Base-by-base conservation (phyloP, 2,888 invertebrate species). In the Caprella mutica region DNA sequence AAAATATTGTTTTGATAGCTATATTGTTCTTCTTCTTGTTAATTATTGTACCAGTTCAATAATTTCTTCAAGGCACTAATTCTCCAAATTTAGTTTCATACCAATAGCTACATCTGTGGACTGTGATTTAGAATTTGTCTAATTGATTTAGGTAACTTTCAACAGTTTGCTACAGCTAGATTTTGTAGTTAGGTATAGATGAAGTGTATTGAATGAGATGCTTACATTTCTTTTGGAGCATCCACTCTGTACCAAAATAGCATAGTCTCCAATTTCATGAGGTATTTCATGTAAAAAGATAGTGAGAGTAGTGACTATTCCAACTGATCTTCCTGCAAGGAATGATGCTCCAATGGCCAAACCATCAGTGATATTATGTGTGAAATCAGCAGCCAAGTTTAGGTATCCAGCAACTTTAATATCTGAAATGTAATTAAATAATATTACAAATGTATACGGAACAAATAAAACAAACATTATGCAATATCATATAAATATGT, bases 201-300 rank as follows among this genome's bases (percentile, higher is more conserved):
- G 8, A 33, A 33, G 33, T 8, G 14, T 9, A 14, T 12, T 9
- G 33, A 33, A 9, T 8, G 30, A 21, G 2, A 40, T 40, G 8
- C 33, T 33, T 69, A 81, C 82, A 77, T 93, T 93, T 70, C 78
- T 83, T 67, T 88, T 82, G 8, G 86, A 85, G 71, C 93, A 96
- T 24, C 98, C 98, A 46, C 96, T 94, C 73, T 97, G 94, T 56
- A 98, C 84, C 55, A 98, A 80, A 72, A 99, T 97, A 14, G 98
- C 98, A 78, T 94, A 99, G 74, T 98, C 98, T 38, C 98, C 98
- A 71, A 98, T 96, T 77, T 98, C 98, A 77, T 99, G 98, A 33
- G 98, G 98, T 65, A 98, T 67, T 88, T 99, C 98, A 73, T 99
- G 98, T 44, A 99, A 75, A 53, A 99, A 78, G 69, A 99, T 96